Evolutionary conservation across 1,140 invertebrate species (phyloP).

Genomic region (Aphidius ervi): DNA sequence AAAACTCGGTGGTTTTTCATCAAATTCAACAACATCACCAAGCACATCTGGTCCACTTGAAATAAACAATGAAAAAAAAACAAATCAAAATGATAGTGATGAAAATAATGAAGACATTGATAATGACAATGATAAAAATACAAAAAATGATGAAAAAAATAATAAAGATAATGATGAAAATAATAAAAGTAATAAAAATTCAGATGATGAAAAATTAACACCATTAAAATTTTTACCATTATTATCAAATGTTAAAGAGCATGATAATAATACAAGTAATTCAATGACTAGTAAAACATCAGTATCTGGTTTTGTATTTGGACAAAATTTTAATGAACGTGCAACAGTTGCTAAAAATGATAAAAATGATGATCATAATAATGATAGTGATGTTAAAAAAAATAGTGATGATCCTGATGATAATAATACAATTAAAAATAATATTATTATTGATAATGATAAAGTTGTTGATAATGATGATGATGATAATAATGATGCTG

Average conservation of each 20-base stretch:
- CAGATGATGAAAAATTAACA: constrained; percentile 10
- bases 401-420: constrained; percentile 39
- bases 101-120: constrained; percentile 21
- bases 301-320: constrained; percentile 75
- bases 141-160: constrained; percentile 26
- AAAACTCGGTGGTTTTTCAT: constrained; percentile 34
- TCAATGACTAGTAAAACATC: constrained; percentile 41
- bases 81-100: constrained; percentile 32
- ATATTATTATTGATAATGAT: constrained; percentile 37
- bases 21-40: constrained; percentile 25
- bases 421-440: constrained; percentile 38
- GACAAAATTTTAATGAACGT: constrained; percentile 84
- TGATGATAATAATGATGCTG: constrained; percentile 84
- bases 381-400: constrained; percentile 49
- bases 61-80: constrained; percentile 43
- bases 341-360: constrained; percentile 60
- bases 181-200: constrained; percentile 1
- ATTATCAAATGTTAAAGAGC: constrained; percentile 37
- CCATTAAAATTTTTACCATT: constrained; percentile 44
- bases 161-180: constrained; percentile 1
- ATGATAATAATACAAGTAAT: constrained; percentile 38
- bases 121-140: constrained; percentile 16
- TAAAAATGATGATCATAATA: constrained; percentile 43
- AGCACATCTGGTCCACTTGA: constrained; percentile 30
- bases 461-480: constrained; percentile 71